Percentiles rank a stretch among this genome's conserved stretches.
Evolutionary conservation across 2,797 vertebrate genomes (phyloP).

Genomic region (Eurystomus glaucurus): DNA sequence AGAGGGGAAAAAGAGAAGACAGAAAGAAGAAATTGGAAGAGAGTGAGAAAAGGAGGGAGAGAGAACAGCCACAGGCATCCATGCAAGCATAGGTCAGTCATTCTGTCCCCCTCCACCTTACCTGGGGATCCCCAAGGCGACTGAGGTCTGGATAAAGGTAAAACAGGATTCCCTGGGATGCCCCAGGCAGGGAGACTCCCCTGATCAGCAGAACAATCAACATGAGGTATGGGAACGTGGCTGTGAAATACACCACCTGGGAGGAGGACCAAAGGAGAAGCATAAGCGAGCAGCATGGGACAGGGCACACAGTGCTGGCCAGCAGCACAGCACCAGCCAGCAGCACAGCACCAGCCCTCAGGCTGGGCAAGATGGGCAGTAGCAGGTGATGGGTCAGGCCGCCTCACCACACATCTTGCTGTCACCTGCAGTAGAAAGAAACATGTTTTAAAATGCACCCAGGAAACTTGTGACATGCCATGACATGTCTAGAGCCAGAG

Average conservation of each 20-base stretch:
- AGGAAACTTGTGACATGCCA: fast-evolving
- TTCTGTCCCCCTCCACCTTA: conserved; percentile 60
- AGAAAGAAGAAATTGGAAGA: neutral
- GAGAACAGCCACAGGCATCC: neutral
- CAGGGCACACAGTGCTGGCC: fast-evolving
- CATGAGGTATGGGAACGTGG: conserved; percentile 97
- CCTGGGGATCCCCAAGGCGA: conserved; percentile 94
- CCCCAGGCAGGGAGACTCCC: conserved; percentile 94
- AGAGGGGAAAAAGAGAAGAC: neutral
- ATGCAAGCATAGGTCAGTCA: neutral
- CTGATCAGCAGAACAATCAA: conserved; percentile 92
- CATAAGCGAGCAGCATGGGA: fast-evolving
- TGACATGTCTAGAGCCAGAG: neutral
- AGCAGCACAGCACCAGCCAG: too few relatives aligned
- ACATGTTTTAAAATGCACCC: neutral
- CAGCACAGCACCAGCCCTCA: fast-evolving
- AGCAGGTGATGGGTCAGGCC: neutral
- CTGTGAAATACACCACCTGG: conserved; percentile 98
- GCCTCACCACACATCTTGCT: neutral
- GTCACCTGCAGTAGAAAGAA: neutral
- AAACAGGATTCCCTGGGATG: conserved; percentile 91
- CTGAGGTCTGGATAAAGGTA: conserved; percentile 96
- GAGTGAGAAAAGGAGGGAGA: neutral
- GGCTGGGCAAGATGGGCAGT: neutral
- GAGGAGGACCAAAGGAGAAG: neutral